Conservation (phyloP, 1,140 invertebrate species). For the Drosophila ohnishii region DNA sequence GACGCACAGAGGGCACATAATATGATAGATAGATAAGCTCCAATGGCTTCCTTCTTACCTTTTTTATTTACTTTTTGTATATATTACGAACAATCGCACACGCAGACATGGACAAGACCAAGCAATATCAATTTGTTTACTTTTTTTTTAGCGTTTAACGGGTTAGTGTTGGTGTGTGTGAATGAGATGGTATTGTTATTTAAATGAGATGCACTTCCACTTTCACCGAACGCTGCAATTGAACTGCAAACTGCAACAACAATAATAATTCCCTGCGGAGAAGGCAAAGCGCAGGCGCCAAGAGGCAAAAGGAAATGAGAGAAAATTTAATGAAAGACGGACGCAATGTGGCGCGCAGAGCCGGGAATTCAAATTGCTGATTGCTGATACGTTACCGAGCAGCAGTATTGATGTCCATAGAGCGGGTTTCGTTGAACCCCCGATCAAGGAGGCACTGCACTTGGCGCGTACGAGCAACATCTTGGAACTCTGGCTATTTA, state of each 20-base stretch:
- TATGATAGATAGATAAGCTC: constrained; percentile 37
- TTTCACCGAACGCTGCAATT: constrained; percentile 39
- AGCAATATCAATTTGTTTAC: constrained; percentile 22
- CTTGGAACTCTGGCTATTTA: constrained; percentile 5
- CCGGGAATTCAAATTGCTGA: constrained; percentile 14
- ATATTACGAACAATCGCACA: constrained; percentile 5
- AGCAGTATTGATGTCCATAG: constrained; percentile 16
- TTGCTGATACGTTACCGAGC: constrained; percentile 21
- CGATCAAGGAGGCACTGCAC: not conserved
- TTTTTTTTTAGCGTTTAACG: constrained; percentile 1
- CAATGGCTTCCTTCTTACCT: constrained; percentile 29
- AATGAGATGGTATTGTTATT: constrained; percentile 9
- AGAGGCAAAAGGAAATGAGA: constrained; percentile 11
- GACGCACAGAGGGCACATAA: constrained; percentile 32
- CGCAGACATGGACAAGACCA: constrained; percentile 7
- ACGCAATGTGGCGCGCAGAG: constrained; percentile 7
- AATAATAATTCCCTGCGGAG: constrained; percentile 6
- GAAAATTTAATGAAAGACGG: constrained; percentile 5
- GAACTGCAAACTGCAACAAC: constrained; percentile 35
- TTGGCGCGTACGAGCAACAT: constrained; percentile 5
- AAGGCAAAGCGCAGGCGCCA: constrained; percentile 17
- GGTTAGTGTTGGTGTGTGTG: not conserved
- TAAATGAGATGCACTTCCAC: constrained; percentile 15
- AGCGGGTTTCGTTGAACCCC: not conserved
- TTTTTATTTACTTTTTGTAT: constrained; percentile 9